Evolutionary conservation across 2,888 invertebrate species (phyloP).

Genomic region (Melitaea athalia): DNA sequence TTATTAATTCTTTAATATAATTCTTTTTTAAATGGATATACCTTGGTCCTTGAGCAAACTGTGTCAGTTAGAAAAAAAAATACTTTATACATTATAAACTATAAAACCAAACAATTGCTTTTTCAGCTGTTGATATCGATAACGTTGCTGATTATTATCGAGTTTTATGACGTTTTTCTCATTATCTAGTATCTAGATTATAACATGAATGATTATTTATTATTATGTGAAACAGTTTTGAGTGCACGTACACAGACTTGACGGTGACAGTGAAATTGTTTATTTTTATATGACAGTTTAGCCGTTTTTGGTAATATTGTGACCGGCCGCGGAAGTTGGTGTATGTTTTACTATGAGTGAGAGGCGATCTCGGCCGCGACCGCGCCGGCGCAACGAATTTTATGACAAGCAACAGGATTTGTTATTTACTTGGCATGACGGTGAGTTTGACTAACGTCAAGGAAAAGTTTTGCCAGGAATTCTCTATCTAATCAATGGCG

Average conservation of each 20-base stretch:
- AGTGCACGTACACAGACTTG: conserved; percentile 67
- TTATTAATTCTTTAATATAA: neutral
- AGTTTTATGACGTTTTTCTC: conserved; percentile 62
- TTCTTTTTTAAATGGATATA: neutral
- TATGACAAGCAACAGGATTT: conserved; percentile 70
- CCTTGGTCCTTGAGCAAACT: no score
- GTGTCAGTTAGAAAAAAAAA: neutral
- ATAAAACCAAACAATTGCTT: conserved; percentile 16
- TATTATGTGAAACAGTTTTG: conserved; percentile 51
- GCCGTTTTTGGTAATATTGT: conserved; percentile 33
- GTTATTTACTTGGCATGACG: conserved; percentile 72
- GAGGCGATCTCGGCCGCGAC: conserved; percentile 62
- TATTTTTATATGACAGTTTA: conserved; percentile 56
- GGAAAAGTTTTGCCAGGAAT: conserved; percentile 9
- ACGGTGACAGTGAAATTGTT: conserved; percentile 49
- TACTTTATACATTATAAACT: neutral
- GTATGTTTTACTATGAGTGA: conserved; percentile 58
- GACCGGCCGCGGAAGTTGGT: conserved; percentile 30
- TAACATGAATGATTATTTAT: conserved; percentile 59
- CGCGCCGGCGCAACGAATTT: conserved; percentile 68
- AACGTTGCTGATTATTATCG: conserved; percentile 57
- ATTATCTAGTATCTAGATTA: conserved; percentile 71
- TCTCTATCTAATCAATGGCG: neutral
- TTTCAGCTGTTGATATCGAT: conserved; percentile 47
- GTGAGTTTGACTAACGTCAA: conserved; percentile 55